These are phyloP conservation scores for Pseudomugil gertrudae DNA, from an alignment of 2,797 vertebrate genomes.

Conservation along the genomic window DNA sequence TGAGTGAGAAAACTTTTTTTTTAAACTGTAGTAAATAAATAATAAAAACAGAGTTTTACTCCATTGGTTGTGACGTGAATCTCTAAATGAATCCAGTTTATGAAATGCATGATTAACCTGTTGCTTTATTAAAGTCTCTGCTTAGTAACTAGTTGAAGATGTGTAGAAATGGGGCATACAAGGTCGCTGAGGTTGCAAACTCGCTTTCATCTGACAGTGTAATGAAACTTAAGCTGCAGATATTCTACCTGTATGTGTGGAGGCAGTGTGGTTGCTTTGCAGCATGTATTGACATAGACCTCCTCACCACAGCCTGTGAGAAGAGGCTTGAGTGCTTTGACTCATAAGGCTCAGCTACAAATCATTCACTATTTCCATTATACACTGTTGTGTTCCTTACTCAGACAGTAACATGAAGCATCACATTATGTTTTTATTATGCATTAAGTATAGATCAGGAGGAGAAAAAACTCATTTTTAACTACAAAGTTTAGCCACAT, in stretches of 20 bases:
- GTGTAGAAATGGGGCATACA: conserved; percentile 12
- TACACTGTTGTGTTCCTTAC: conserved; percentile 18
- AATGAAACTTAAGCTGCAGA: conserved; percentile 35
- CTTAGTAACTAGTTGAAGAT: conserved; percentile 18
- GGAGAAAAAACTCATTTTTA: neutral
- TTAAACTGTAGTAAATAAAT: too few relatives aligned
- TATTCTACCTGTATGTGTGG: conserved; percentile 41
- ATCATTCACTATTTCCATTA: conserved; percentile 28
- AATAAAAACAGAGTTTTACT: too few relatives aligned
- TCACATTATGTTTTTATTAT: neutral
- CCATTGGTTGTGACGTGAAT: neutral
- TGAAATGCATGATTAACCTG: conserved; percentile 45
- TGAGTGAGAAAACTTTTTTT: neutral
- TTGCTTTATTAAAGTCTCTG: conserved; percentile 37
- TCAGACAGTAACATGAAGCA: conserved; percentile 5
- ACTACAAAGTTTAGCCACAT: neutral
- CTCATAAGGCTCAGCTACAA: conserved; percentile 35
- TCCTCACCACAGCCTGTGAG: conserved; percentile 48
- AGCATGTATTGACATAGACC: conserved; percentile 47
- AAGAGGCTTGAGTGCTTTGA: conserved; percentile 33
- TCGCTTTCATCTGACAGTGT: conserved; percentile 37
- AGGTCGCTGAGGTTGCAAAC: conserved; percentile 21
- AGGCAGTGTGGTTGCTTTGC: conserved; percentile 49
- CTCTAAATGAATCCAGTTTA: neutral
- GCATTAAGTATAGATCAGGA: neutral